Conservation (phyloP, 2,113 vertebrate genomes). For the Odocoileus virginianus region DNA sequence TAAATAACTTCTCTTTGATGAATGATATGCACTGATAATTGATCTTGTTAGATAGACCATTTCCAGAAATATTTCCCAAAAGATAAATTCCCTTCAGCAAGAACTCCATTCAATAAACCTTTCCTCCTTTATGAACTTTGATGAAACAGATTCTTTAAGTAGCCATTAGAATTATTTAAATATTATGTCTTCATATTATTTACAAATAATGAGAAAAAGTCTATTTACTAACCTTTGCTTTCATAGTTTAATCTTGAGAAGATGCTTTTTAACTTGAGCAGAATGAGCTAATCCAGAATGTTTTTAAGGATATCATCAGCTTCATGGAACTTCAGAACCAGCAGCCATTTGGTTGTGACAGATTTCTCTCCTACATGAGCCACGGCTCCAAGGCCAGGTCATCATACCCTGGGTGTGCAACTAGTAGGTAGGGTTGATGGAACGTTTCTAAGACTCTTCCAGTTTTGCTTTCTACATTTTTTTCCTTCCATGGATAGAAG, state of each 20-base stretch:
- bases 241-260: neutral
- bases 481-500: neutral
- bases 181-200: neutral
- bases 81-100: constrained; percentile 31
- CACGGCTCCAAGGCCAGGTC: fast-evolving
- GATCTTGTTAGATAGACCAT: constrained; percentile 11
- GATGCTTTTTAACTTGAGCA: neutral
- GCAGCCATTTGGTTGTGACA: neutral
- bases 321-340: neutral
- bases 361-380: neutral
- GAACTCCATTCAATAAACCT: neutral
- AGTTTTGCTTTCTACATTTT: neutral
- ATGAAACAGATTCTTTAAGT: neutral
- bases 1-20: neutral
- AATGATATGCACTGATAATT: neutral
- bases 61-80: neutral
- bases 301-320: neutral
- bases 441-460: neutral
- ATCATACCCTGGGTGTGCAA: fast-evolving
- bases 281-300: neutral
- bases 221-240: neutral
- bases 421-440: neutral
- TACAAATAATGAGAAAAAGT: constrained; percentile 1
- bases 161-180: neutral
- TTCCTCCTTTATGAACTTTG: neutral